These are phyloP conservation scores for Thera obeliscata DNA, from an alignment of 2,888 invertebrate species.

Conservation along the genomic window DNA sequence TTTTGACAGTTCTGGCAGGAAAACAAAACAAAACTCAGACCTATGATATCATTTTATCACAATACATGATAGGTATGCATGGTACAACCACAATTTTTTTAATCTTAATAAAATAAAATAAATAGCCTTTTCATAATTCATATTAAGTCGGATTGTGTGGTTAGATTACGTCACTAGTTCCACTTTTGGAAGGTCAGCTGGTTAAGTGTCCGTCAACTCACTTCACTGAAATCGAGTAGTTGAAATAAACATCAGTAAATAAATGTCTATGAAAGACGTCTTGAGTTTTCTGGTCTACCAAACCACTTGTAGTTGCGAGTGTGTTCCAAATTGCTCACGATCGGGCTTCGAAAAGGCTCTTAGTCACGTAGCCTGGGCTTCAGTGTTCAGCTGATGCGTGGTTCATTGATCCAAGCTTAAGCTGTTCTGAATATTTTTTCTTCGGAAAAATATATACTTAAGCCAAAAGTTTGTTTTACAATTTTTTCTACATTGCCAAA, in stretches of 20 bases:
- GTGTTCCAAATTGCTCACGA: constrained; percentile 4
- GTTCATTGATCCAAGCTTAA: constrained; percentile 17
- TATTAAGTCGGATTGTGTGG: too few relatives aligned
- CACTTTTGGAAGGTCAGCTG: too few relatives aligned
- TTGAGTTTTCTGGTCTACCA: not conserved
- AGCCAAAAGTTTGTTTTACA: not conserved
- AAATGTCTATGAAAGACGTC: not conserved
- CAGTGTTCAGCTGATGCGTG: constrained; percentile 11
- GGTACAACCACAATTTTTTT: too few relatives aligned
- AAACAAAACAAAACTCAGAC: too few relatives aligned
- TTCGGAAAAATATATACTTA: not conserved
- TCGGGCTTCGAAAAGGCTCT: constrained; percentile 6
- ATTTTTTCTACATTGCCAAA: too few relatives aligned
- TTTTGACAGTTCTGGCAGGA: too few relatives aligned
- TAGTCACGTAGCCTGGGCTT: constrained; percentile 22
- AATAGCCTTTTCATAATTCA: too few relatives aligned
- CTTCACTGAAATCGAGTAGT: not conserved
- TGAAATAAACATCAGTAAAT: not conserved
- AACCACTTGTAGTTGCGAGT: not conserved
- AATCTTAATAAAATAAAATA: too few relatives aligned
- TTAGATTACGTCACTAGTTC: too few relatives aligned
- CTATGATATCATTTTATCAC: too few relatives aligned
- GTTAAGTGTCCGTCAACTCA: too few relatives aligned
- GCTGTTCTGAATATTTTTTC: not conserved
- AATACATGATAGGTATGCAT: too few relatives aligned